Evolutionary conservation across 2,888 invertebrate species (phyloP).

Genomic region (Adineta ricciae): DNA sequence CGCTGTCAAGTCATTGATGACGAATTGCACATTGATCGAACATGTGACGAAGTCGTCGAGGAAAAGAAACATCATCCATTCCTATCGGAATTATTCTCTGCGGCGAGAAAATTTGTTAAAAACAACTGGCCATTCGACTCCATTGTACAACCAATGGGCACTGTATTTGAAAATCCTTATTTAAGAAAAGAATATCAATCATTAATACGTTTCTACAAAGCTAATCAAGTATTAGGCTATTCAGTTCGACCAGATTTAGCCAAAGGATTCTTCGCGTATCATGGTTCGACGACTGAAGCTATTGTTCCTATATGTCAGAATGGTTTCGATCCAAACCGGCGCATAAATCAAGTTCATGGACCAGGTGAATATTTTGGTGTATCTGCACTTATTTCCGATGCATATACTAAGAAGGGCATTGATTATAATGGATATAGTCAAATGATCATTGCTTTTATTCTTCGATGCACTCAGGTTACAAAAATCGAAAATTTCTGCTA

Average conservation of each 20-base stretch:
- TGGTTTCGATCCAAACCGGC: constrained; percentile 5
- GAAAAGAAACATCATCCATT: not conserved
- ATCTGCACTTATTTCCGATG: not conserved
- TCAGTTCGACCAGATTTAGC: not conserved
- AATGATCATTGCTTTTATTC: constrained; percentile 19
- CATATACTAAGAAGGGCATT: not conserved
- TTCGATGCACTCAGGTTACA: not conserved
- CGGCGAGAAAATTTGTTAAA: not conserved
- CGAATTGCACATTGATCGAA: not conserved
- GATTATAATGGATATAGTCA: not conserved
- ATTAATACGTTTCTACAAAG: not conserved
- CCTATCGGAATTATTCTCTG: not conserved
- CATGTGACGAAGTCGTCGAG: not conserved
- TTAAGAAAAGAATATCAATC: not conserved
- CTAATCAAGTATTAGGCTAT: not conserved
- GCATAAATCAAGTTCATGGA: not conserved
- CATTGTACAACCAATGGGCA: not conserved
- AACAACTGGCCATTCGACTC: not conserved
- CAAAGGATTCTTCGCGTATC: not conserved
- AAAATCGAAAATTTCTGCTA: not conserved
- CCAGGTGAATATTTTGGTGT: constrained; percentile 21
- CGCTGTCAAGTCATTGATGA: not conserved
- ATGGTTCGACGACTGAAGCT: not conserved
- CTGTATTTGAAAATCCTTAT: not conserved
- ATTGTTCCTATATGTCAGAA: not conserved